These are phyloP conservation scores for Myzus persicae DNA, from an alignment of 1,140 invertebrate species.

Conservation along the genomic window DNA sequence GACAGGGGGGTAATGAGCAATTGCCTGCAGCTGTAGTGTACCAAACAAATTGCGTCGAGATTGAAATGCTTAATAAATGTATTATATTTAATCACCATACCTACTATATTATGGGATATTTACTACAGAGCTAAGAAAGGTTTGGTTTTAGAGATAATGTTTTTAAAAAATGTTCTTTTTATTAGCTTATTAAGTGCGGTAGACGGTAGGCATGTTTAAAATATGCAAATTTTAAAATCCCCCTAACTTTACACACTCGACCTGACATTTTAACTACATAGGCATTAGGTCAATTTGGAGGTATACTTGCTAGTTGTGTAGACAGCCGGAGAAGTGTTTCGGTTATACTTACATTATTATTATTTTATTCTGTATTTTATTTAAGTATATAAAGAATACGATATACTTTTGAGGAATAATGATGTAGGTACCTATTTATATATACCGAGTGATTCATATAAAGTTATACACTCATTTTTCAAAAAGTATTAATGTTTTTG, in stretches of 20 bases:
- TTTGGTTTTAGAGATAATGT: neutral
- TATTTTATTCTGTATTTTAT: neutral
- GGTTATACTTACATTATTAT: neutral
- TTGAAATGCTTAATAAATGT: neutral
- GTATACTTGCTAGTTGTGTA: neutral
- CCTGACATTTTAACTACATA: neutral
- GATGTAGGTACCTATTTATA: neutral
- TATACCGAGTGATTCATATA: too few species aligned
- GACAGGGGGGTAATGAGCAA: neutral
- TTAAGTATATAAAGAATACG: neutral
- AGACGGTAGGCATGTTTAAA: neutral
- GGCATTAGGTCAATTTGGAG: neutral
- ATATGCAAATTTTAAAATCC: neutral
- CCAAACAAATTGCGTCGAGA: neutral
- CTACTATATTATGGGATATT: too few species aligned
- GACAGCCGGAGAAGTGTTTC: neutral
- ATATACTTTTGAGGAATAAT: neutral
- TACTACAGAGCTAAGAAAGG: neutral
- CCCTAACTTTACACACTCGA: neutral
- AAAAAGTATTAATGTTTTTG: too few species aligned
- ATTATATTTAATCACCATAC: neutral
- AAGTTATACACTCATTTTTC: too few species aligned
- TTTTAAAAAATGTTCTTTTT: neutral
- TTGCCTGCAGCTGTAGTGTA: neutral
- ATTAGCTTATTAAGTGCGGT: neutral